Percentiles rank a stretch among this genome's conserved stretches.
phyloP scores from a whole-genome alignment of 2,888 invertebrate species.

The Apomyelois bistriatella region DNA sequence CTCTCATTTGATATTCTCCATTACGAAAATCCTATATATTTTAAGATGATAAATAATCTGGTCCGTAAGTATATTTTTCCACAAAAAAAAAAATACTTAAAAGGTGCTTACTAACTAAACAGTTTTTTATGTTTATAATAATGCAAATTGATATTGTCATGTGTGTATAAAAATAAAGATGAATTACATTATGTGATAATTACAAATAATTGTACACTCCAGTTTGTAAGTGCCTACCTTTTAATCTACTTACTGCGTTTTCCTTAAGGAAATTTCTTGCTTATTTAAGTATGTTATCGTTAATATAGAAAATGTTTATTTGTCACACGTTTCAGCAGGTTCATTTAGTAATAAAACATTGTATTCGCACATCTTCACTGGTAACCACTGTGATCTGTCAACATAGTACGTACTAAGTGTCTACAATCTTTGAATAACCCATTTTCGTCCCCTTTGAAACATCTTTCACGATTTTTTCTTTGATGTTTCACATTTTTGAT shows the following conservation, averaged over 20 bases:
- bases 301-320: neutral
- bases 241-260: neutral
- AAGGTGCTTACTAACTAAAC: too few species aligned
- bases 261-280: neutral
- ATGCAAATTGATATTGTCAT: too few species aligned
- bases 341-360: constrained; percentile 32
- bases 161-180: too few species aligned
- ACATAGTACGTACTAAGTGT: constrained; percentile 34
- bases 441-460: constrained; percentile 1
- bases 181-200: too few species aligned
- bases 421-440: constrained; percentile 12
- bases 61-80: too few species aligned
- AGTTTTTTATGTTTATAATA: too few species aligned
- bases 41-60: too few species aligned
- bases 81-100: too few species aligned
- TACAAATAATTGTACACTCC: too few species aligned
- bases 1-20: too few species aligned
- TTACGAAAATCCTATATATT: too few species aligned
- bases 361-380: constrained; percentile 45
- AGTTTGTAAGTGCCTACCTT: too few species aligned
- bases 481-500: neutral
- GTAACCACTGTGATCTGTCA: constrained; percentile 53
- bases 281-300: neutral
- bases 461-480: neutral
- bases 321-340: constrained; percentile 20